Base-by-base conservation (phyloP, 2,113 vertebrate species). In the Atlantisia rogersi region DNA sequence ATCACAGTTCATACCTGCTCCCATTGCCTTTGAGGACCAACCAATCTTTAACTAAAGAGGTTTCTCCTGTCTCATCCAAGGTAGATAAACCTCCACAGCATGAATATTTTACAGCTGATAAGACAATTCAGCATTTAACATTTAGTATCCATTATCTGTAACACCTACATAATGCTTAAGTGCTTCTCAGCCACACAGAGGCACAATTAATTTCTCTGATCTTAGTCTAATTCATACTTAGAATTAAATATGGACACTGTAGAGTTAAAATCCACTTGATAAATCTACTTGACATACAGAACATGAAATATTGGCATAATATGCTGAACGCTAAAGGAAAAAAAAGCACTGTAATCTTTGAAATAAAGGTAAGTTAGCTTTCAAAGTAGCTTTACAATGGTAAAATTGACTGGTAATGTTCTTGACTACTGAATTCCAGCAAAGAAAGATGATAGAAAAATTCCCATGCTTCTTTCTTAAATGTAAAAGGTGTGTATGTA, bases 11-110 rank as follows among this genome's bases (percentile, higher is more conserved):
- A 31, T 84, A 96, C 42, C 86, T 96, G 92, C 68, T 94, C 9
- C 94, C 95, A 96, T 94, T 97, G 95, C 88, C 93, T 88, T 96
- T 94, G 35, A 94, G 82, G 80, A 95, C 7, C 42, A 59, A 71
- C 6, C 19, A 76, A 35, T 77, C 56, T 44, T 91, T 46, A 88
- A 48, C 14, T 68, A 75, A 25, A 19, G 25, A 80, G 26, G 2
- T 28, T 64, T 90, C 40, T 67, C 26, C 50, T 79, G 58, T 75
- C 58, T 86, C 29, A 73, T 60, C 16, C 65, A 62, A 79, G 35
- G 16, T 19, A 75, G 60, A 58, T 31, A 58, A 81, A 71, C 11
- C n/a, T 90, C 39, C n/a, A 60, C 1, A 32, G 50, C 4, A 42
- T 78, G 22, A 84, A 32, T 20, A 58, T 53, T 73, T 88, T 71